Base-by-base conservation (phyloP, 1,140 invertebrate species). In the Drosophila nannoptera region DNA sequence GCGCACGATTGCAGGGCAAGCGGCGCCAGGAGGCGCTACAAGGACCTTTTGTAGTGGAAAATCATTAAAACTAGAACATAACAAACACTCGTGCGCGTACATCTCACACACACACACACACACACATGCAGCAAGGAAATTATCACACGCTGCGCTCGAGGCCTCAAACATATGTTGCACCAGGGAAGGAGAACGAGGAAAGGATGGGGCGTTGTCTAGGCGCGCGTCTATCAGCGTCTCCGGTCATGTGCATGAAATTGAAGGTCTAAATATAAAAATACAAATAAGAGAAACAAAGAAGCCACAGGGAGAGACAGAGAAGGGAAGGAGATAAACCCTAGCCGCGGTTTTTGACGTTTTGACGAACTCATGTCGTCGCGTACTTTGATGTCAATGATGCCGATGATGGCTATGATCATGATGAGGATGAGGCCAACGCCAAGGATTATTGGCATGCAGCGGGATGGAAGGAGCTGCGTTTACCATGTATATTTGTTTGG, bases 61-160 rank as follows among this genome's bases (percentile, higher is more conserved):
- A 77, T 82, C 80, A 86, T 84, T 86, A 86, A 84, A 84, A 84
- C 73, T 84, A 74, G 81, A 86, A 66, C 80, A 84, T 62, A 77
- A 74, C 62, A 78, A 46, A 63, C 58, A 65, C 53, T n/a, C n/a
- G n/a, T n/a, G n/a, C n/a, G n/a, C n/a, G n/a, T n/a, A n/a, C n/a
- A n/a, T n/a, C n/a, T n/a, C n/a, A n/a, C n/a, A 69, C 64, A 60
- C 66, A 81, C 43, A 54, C 14, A 60, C 5, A 68, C 22, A 38
- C 33, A 50, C 14, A 22, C 43, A 16, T 40, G 66, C 63, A 63
- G 54, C 38, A 38, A n/a, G 53, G 48, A 80, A 77, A 77, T 77
- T 74, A 84, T 80, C 53, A 46, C 63, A 76, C 22, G 45, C 16
- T 14, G 32, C 56, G 64, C 49, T 49, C 55, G 40, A 40, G 40